Conservation (phyloP, 2,797 vertebrate species). For the Prunella strophiata region DNA sequence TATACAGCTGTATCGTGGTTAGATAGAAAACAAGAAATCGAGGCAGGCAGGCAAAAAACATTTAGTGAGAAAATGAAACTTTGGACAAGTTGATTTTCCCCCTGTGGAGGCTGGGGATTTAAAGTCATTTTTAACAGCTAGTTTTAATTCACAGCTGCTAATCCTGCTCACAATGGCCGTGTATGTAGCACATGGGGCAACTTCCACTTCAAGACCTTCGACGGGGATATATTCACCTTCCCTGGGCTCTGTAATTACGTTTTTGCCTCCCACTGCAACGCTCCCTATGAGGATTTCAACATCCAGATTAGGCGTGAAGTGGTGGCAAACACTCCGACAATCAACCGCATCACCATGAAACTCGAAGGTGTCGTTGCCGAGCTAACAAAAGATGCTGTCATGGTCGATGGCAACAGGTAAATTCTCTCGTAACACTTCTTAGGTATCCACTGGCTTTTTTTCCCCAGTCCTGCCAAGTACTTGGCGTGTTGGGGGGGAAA, state of each 20-base stretch:
- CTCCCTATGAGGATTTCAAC: constrained; percentile 78
- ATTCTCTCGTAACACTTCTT: not conserved
- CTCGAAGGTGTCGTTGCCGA: constrained; percentile 70
- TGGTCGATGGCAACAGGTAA: constrained; percentile 62
- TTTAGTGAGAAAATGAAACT: not conserved
- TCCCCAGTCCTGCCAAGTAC: not conserved
- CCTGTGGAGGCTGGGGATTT: not conserved
- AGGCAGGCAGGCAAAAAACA: not conserved
- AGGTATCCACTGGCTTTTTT: not conserved
- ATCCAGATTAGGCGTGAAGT: constrained; percentile 73
- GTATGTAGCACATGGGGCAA: constrained; percentile 82
- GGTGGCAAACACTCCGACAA: not conserved
- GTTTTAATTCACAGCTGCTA: constrained; percentile 66
- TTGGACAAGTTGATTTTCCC: not conserved
- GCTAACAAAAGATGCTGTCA: constrained; percentile 22
- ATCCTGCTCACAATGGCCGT: constrained; percentile 56
- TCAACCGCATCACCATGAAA: constrained; percentile 66
- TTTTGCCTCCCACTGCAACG: constrained; percentile 72
- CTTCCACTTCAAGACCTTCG: constrained; percentile 82
- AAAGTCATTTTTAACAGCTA: not conserved
- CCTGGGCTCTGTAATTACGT: constrained; percentile 79
- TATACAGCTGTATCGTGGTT: not conserved
- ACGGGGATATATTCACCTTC: constrained; percentile 74
- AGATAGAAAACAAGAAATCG: not conserved
- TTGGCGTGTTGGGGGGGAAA: not conserved